phyloP scores from a whole-genome alignment of 2,888 invertebrate genomes.

The Portevinia maculata region DNA sequence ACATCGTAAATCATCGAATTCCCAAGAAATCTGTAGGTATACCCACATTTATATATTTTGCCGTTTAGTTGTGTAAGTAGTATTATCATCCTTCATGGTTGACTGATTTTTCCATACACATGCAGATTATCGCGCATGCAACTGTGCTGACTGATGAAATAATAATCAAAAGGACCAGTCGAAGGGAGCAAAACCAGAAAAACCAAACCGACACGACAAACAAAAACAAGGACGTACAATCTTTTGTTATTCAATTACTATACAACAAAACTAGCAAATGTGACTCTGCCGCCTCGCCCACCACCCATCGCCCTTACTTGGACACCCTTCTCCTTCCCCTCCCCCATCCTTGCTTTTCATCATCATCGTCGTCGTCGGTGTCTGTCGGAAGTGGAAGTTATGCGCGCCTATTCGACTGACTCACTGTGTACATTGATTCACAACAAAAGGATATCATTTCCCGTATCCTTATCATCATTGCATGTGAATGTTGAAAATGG shows the following conservation, averaged over 20 bases:
- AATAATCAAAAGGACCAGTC: slow-evolving; percentile 53
- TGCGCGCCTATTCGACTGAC: slow-evolving; percentile 69
- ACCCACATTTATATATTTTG: slow-evolving; percentile 50
- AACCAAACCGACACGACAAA: slow-evolving; percentile 8
- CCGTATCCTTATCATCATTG: slow-evolving; percentile 72
- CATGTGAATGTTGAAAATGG: slow-evolving; percentile 61
- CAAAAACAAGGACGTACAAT: slow-evolving; percentile 51
- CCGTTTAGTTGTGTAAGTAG: slow-evolving; percentile 70
- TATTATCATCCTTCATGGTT: slow-evolving; percentile 82
- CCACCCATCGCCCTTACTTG: neutral
- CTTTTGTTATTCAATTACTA: slow-evolving; percentile 71
- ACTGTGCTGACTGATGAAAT: slow-evolving; percentile 71
- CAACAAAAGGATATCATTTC: slow-evolving; percentile 74
- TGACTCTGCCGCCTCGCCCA: neutral
- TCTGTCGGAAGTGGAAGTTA: slow-evolving; percentile 66
- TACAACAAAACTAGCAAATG: slow-evolving; percentile 55
- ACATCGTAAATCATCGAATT: slow-evolving; percentile 72
- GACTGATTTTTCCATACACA: slow-evolving; percentile 79
- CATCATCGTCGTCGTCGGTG: neutral
- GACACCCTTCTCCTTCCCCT: neutral
- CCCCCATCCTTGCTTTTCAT: neutral
- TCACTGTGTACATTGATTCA: slow-evolving; percentile 53
- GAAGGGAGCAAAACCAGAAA: neutral
- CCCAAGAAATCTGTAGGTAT: slow-evolving; percentile 56
- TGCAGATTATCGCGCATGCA: slow-evolving; percentile 70